Evolutionary conservation across 1,140 invertebrate species (phyloP).

Genomic region (Manduca sexta): DNA sequence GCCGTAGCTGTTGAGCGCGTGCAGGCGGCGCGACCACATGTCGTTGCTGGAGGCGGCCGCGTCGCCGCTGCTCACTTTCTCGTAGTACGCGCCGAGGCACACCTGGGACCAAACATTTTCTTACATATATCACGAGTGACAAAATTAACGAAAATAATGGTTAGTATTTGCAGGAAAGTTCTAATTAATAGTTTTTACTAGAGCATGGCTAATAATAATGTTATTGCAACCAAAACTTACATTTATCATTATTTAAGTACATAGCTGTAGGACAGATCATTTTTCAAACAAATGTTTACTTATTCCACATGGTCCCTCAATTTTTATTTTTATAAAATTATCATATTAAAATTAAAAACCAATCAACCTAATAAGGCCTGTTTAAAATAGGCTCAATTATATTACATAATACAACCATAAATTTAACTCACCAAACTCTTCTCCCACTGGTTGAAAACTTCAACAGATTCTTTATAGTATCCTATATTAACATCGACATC

Average conservation of each 20-base stretch:
- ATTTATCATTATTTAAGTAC: too few relatives aligned
- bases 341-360: too few relatives aligned
- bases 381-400: too few relatives aligned
- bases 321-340: too few relatives aligned
- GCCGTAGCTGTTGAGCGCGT: constrained; percentile 74
- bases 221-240: too few relatives aligned
- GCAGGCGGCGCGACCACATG: constrained; percentile 50
- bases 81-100: constrained; percentile 73
- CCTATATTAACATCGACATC: constrained; percentile 85
- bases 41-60: constrained; percentile 9
- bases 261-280: constrained; percentile 83
- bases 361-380: too few relatives aligned
- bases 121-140: too few relatives aligned
- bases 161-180: too few relatives aligned
- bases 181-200: too few relatives aligned
- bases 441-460: constrained; percentile 85
- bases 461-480: constrained; percentile 88
- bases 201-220: too few relatives aligned
- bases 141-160: constrained; percentile 69
- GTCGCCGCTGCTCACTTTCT: constrained; percentile 69
- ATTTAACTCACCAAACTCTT: constrained; percentile 85
- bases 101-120: constrained; percentile 45
- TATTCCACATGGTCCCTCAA: too few relatives aligned
- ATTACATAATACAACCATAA: not conserved
- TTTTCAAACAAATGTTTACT: too few relatives aligned